These are phyloP conservation scores for Polymixis lichenea DNA, from an alignment of 2,888 invertebrate species.

Conservation along the genomic window DNA sequence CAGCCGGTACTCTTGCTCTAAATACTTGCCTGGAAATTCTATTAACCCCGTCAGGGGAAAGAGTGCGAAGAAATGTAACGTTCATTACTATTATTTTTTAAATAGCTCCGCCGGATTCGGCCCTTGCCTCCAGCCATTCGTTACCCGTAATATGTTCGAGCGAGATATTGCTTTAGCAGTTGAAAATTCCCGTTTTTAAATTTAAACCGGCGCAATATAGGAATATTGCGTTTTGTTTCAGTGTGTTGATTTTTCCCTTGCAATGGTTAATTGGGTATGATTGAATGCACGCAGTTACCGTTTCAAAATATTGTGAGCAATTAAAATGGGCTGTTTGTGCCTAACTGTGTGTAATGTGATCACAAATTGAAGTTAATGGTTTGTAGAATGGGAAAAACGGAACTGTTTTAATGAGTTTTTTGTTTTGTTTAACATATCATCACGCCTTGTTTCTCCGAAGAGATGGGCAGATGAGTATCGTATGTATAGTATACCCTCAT, in stretches of 20 bases:
- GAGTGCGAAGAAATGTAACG: slow-evolving; percentile 40
- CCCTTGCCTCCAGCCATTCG: slow-evolving; percentile 26
- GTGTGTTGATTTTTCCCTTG: slow-evolving; percentile 49
- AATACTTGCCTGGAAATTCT: slow-evolving; percentile 41
- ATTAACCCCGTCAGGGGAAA: slow-evolving; percentile 42
- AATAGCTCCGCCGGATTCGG: slow-evolving; percentile 23
- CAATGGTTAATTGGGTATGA: slow-evolving; percentile 54
- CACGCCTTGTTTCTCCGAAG: no score
- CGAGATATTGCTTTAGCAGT: slow-evolving; percentile 52
- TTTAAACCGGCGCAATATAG: slow-evolving; percentile 43
- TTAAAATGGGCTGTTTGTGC: slow-evolving; percentile 45
- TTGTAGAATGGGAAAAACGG: slow-evolving; percentile 5
- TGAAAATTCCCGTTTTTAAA: slow-evolving; percentile 41
- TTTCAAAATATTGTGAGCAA: slow-evolving; percentile 46
- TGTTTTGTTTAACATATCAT: neutral
- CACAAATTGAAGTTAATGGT: slow-evolving; percentile 41
- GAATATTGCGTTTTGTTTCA: slow-evolving; percentile 49
- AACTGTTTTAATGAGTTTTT: slow-evolving; percentile 7
- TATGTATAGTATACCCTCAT: no score
- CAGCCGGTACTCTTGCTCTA: slow-evolving; percentile 11
- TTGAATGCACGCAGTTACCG: slow-evolving; percentile 50
- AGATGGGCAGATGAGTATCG: no score
- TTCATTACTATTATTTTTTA: slow-evolving; percentile 56
- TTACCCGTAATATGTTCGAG: slow-evolving; percentile 38
- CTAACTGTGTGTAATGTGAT: slow-evolving; percentile 45